Base-by-base conservation (phyloP, 2,888 invertebrate species). In the Eupithecia vulgata region DNA sequence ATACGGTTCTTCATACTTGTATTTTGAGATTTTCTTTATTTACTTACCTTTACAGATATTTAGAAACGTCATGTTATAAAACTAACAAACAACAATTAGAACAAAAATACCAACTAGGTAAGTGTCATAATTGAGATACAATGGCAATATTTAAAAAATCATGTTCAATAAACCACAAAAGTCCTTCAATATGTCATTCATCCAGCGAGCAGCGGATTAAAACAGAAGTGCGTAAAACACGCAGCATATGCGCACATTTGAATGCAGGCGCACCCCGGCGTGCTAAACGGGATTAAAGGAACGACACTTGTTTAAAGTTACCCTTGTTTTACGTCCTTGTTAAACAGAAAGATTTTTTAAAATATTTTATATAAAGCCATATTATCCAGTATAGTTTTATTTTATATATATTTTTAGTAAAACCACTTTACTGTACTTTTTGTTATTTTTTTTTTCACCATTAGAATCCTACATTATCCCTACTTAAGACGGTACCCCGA, bases 201-300 rank as follows among this genome's bases (percentile, higher is more conserved):
- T 77, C 72, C 72, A 75, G 62, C 74, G 48, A 61, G 77, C 45
- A 82, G 87, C 83, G 88, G 89, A 92, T 91, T 92, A 91, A 91
- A 91, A 91, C 87, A 86, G 87, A 87, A 84, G 82, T 86, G 90
- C 92, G 90, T 90, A 89, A 89, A 93, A 92, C 91, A 82, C 83
- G 80, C 77, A 91, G 82, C 93, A 93, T 93, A 94, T 94, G 93
- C 82, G 82, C 77, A 74, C 71, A 78, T 79, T 80, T 79, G 78
- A 80, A 80, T 78, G 77, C 75, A 62, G 17, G 21, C 68, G 42
- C 79, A 81, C 81, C 81, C 81, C 76, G 73, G 75, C 81, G 76
- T 80, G 68, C 52, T 74, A 77, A 80, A 73, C 76, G 74, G 72
- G 78, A 74, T 77, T 76, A 76, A 65, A 73, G 66, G 76, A 79